Evolutionary conservation across 2,113 vertebrate genomes (phyloP).

Genomic region (Naja naja): DNA sequence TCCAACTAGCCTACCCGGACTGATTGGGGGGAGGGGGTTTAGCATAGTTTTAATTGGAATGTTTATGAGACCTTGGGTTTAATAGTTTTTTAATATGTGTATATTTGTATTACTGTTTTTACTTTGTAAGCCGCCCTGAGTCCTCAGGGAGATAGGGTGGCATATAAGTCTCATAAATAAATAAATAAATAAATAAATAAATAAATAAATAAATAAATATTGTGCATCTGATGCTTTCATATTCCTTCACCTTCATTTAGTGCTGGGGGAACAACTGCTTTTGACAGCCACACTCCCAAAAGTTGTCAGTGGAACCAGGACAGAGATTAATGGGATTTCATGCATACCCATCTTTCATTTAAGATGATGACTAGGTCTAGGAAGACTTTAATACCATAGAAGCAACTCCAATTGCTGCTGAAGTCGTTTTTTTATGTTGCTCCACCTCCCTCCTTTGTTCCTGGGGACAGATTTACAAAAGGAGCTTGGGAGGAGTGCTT

Average conservation of each 20-base stretch:
- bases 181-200: too few species aligned
- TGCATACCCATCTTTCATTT: background rate
- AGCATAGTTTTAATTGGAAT: too few species aligned
- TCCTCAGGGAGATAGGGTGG: too few species aligned
- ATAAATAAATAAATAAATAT: too few species aligned
- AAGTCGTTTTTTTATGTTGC: background rate
- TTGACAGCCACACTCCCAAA: background rate
- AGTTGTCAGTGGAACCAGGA: background rate
- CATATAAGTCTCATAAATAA: too few species aligned
- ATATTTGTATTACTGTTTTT: too few species aligned
- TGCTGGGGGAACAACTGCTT: background rate
- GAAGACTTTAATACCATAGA: background rate
- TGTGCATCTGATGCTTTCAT: background rate
- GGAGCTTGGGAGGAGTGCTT: background rate
- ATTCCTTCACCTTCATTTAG: background rate
- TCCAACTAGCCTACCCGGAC: too few species aligned
- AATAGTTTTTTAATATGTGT: too few species aligned
- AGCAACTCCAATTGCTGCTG: background rate
- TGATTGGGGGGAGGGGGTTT: too few species aligned
- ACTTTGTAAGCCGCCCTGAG: too few species aligned
- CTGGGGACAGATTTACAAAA: background rate
- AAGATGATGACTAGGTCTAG: background rate
- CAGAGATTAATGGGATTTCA: background rate
- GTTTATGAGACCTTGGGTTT: too few species aligned
- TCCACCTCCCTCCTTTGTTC: background rate